Evolutionary conservation across 1,140 invertebrate species (phyloP).

Genomic region (Scaptomyza montana): DNA sequence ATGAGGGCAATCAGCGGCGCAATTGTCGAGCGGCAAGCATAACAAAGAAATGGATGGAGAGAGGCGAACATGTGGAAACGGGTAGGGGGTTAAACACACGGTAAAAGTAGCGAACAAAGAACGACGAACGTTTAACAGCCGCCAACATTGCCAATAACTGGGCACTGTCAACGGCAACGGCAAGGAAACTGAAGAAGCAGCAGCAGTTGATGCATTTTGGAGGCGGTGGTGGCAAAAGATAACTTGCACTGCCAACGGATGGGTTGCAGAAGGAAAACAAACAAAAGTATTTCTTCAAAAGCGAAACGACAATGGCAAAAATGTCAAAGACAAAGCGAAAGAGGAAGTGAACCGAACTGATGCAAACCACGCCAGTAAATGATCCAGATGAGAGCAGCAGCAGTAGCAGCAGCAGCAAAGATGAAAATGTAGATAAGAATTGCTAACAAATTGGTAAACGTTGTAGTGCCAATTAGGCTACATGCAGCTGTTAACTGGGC

Average conservation of each 20-base stretch:
- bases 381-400: slow-evolving; percentile 10
- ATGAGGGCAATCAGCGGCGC: slow-evolving; percentile 80
- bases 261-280: slow-evolving; percentile 58
- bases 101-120: slow-evolving; percentile 28
- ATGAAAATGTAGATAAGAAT: slow-evolving; percentile 46
- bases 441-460: slow-evolving; percentile 70
- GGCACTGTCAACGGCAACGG: slow-evolving; percentile 33
- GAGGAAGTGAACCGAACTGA: slow-evolving; percentile 7
- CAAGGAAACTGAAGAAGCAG: neutral
- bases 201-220: slow-evolving; percentile 41
- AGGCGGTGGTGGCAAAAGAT: slow-evolving; percentile 36
- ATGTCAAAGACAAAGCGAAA: slow-evolving; percentile 49
- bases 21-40: slow-evolving; percentile 80
- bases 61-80: neutral
- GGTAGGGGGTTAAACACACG: slow-evolving; percentile 25
- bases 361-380: slow-evolving; percentile 15
- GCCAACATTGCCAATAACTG: slow-evolving; percentile 57
- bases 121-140: slow-evolving; percentile 45
- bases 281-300: slow-evolving; percentile 56
- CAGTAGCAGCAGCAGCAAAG: neutral
- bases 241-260: slow-evolving; percentile 18
- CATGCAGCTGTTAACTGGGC: slow-evolving; percentile 1
- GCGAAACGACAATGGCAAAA: slow-evolving; percentile 34
- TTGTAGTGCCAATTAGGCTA: slow-evolving; percentile 71
- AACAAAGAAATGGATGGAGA: slow-evolving; percentile 58